phyloP scores from a whole-genome alignment of 2,797 vertebrate species.

The Sebastes vulpes region DNA sequence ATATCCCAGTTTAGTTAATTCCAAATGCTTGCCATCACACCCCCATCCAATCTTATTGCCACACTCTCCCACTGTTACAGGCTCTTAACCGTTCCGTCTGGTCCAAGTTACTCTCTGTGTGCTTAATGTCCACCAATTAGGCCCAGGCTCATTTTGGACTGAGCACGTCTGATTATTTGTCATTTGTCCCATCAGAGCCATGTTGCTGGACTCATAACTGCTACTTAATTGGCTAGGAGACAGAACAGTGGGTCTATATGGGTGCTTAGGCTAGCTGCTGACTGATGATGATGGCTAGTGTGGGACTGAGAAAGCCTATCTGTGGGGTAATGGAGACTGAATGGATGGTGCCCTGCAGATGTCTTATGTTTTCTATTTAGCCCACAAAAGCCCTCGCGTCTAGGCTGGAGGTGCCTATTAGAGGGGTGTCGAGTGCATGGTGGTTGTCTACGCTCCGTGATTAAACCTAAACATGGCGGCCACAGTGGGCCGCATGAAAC shows the following conservation, averaged over 20 bases:
- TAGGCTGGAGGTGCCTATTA: slow-evolving; percentile 61
- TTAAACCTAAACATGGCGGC: slow-evolving; percentile 35
- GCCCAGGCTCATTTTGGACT: slow-evolving; percentile 70
- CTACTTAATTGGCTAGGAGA: slow-evolving; percentile 77
- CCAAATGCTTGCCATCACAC: slow-evolving; percentile 41
- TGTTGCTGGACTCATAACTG: slow-evolving; percentile 75
- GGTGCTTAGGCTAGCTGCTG: slow-evolving; percentile 72
- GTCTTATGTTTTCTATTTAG: slow-evolving; percentile 65
- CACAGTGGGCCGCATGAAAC: neutral
- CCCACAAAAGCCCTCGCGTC: slow-evolving; percentile 38
- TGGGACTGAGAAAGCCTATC: slow-evolving; percentile 69
- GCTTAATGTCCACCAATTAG: slow-evolving; percentile 73
- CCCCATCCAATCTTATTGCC: slow-evolving; percentile 37
- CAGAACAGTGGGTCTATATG: slow-evolving; percentile 65
- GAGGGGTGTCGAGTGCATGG: slow-evolving; percentile 24
- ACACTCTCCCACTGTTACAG: slow-evolving; percentile 50
- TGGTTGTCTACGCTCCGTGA: slow-evolving; percentile 29
- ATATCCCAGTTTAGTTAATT: slow-evolving; percentile 42
- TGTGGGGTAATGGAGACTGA: slow-evolving; percentile 74
- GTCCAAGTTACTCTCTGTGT: slow-evolving; percentile 57
- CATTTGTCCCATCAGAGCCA: slow-evolving; percentile 73
- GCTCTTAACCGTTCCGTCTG: slow-evolving; percentile 53
- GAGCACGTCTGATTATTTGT: slow-evolving; percentile 72
- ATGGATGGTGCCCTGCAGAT: slow-evolving; percentile 68
- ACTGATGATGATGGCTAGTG: slow-evolving; percentile 75